Conservation (phyloP, 2,888 invertebrate species). For the Nemoura dubitans region DNA sequence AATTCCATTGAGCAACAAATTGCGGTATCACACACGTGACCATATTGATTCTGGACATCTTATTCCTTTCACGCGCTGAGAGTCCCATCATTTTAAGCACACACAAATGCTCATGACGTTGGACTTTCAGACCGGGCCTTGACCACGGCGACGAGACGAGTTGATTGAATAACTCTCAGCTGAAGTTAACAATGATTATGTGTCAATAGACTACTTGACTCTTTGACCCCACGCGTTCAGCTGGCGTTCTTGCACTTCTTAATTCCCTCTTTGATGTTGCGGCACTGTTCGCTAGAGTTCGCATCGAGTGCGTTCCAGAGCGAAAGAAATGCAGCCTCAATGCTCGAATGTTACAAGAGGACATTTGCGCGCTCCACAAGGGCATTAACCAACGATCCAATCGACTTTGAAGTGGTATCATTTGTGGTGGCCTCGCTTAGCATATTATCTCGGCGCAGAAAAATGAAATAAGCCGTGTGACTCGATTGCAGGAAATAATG, state of each 20-base stretch:
- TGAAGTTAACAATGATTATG: neutral
- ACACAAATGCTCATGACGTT: too few species aligned
- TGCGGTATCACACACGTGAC: too few species aligned
- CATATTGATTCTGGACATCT: too few species aligned
- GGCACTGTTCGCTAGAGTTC: neutral
- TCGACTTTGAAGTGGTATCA: neutral
- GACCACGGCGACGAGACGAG: neutral
- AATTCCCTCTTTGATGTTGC: neutral
- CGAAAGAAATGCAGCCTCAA: neutral
- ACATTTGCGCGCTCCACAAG: too few species aligned
- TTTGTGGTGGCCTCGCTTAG: neutral
- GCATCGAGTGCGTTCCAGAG: neutral
- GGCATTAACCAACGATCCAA: too few species aligned
- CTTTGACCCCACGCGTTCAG: neutral
- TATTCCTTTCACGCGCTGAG: too few species aligned
- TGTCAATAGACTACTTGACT: neutral
- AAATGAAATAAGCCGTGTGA: too few species aligned
- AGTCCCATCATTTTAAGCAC: too few species aligned
- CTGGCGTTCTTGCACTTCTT: neutral
- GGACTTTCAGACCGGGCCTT: neutral
- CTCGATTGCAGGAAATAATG: too few species aligned
- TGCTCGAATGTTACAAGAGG: neutral
- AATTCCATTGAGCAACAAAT: too few species aligned
- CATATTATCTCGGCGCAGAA: too few species aligned
- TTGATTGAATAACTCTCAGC: constrained; percentile 5